Evolutionary conservation across 1,140 invertebrate species (phyloP).

Genomic region (Hydropsyche tenuis): DNA sequence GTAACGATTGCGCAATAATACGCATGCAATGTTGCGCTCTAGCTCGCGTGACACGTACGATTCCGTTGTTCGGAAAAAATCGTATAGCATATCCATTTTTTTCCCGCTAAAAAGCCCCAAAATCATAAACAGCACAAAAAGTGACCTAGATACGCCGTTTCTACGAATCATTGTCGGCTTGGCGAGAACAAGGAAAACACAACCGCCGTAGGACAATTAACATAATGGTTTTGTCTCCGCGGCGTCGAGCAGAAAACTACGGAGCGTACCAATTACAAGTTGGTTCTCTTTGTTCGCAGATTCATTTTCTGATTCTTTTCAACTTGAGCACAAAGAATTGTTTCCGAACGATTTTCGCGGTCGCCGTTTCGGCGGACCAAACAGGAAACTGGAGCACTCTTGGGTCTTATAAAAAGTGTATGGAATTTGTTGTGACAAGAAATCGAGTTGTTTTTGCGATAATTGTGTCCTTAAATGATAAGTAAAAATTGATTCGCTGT

Average conservation of each 20-base stretch:
- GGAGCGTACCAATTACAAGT: no score
- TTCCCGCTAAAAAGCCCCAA: not conserved
- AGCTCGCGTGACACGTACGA: not conserved
- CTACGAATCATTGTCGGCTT: not conserved
- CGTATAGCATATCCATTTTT: not conserved
- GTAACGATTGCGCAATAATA: not conserved
- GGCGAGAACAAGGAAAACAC: not conserved
- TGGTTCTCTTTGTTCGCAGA: not conserved
- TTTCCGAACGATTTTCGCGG: no score
- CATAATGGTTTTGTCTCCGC: not conserved
- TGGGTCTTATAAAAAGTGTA: not conserved
- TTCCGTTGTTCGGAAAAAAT: not conserved
- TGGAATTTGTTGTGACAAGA: no score
- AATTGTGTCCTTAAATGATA: no score
- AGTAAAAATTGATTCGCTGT: no score
- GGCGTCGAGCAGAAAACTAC: no score
- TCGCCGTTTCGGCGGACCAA: no score
- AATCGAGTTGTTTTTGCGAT: no score
- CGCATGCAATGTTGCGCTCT: not conserved
- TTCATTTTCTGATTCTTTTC: not conserved
- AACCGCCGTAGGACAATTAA: not conserved
- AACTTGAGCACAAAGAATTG: not conserved
- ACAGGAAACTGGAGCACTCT: no score
- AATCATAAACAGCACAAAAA: conserved; percentile 2
- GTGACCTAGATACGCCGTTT: not conserved